These are phyloP conservation scores for Astyanax mexicanus DNA, from an alignment of 2,797 vertebrate genomes.

Conservation along the genomic window DNA sequence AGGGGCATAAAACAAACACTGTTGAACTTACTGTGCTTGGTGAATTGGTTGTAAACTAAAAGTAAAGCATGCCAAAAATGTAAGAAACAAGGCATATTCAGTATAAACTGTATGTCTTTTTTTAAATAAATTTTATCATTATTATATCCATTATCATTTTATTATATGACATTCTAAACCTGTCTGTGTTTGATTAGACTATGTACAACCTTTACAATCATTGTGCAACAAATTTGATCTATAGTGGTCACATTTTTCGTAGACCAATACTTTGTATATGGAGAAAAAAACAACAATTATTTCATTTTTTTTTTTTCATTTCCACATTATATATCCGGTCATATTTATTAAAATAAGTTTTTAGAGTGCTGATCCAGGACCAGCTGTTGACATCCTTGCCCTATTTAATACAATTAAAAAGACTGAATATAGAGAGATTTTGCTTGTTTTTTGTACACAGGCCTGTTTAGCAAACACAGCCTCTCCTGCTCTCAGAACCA, in stretches of 20 bases:
- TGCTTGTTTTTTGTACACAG: neutral
- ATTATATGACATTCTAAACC: too few relatives aligned
- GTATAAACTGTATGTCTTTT: neutral
- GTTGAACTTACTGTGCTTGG: neutral
- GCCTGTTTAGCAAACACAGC: neutral
- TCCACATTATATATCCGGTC: too few relatives aligned
- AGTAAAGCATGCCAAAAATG: neutral
- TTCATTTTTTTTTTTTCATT: too few relatives aligned
- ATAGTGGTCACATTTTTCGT: neutral
- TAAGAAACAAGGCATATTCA: neutral
- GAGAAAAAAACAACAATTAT: too few relatives aligned
- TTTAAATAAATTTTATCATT: too few relatives aligned
- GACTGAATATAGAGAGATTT: neutral
- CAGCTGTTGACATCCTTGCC: too few relatives aligned
- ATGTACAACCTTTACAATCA: neutral
- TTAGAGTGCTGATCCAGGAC: too few relatives aligned
- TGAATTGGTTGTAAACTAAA: neutral
- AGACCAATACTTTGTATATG: too few relatives aligned
- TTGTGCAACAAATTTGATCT: neutral
- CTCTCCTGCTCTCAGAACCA: neutral
- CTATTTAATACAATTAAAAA: too few relatives aligned
- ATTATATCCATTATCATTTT: too few relatives aligned
- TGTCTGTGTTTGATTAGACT: neutral
- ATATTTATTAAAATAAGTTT: too few relatives aligned
- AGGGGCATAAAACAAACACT: neutral